Conservation (phyloP, 1,140 invertebrate genomes). For the Sminthurides bifidus region DNA sequence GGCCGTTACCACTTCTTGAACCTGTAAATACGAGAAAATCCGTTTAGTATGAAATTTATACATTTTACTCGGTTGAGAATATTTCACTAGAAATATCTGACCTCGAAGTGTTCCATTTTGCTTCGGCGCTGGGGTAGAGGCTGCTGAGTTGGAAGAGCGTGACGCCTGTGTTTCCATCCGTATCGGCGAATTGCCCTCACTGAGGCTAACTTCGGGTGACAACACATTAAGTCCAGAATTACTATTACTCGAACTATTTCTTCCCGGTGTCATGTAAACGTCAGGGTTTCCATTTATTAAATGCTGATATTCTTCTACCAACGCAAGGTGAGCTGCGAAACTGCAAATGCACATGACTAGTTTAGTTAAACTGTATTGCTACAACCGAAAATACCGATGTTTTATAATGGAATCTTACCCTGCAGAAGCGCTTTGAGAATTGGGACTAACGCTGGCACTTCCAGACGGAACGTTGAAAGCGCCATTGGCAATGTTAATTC, state of each 20-base stretch:
- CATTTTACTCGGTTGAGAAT: too few species aligned
- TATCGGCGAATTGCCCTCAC: conserved; percentile 30
- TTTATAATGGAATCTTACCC: conserved; percentile 9
- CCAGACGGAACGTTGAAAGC: conserved; percentile 9
- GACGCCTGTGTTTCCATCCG: conserved; percentile 23
- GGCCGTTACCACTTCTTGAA: background rate
- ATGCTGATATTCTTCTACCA: conserved; percentile 29
- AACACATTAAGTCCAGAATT: conserved; percentile 28
- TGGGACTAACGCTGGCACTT: conserved; percentile 14
- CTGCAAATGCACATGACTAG: conserved; percentile 4
- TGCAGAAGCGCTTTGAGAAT: conserved; percentile 12
- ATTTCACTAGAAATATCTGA: too few species aligned
- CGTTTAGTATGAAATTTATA: background rate
- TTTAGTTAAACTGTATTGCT: background rate
- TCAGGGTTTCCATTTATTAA: conserved; percentile 30
- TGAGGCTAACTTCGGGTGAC: conserved; percentile 30
- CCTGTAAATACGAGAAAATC: background rate
- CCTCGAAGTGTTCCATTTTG: too few species aligned
- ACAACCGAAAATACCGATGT: background rate
- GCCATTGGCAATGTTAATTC: conserved; percentile 4
- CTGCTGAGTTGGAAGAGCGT: conserved; percentile 16
- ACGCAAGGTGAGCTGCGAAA: conserved; percentile 22
- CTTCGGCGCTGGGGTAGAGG: conserved; percentile 11
- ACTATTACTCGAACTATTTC: conserved; percentile 22
- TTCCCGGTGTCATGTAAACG: conserved; percentile 13